These are phyloP conservation scores for Heliconius ismenius DNA, from an alignment of 2,888 invertebrate genomes.

Conservation along the genomic window DNA sequence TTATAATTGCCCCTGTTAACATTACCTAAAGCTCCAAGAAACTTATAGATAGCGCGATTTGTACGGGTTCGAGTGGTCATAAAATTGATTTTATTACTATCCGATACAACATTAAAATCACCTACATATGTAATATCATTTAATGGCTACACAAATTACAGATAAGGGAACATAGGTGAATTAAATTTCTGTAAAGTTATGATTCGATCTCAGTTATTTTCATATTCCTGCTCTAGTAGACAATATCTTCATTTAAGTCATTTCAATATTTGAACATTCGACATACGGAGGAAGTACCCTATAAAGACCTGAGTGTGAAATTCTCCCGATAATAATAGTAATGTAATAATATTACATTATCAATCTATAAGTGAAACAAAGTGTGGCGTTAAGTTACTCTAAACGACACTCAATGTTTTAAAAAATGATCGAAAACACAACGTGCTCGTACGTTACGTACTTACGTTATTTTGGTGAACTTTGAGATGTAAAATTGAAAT, in stretches of 20 bases:
- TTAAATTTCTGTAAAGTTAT: not conserved
- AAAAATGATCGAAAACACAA: too few relatives aligned
- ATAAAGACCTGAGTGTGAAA: too few relatives aligned
- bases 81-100: conserved; percentile 58
- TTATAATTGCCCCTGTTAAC: conserved; percentile 38
- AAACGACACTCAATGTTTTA: too few relatives aligned
- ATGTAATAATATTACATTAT: too few relatives aligned
- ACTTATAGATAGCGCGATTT: conserved; percentile 57
- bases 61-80: conserved; percentile 51
- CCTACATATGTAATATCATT: conserved; percentile 23
- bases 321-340: too few relatives aligned
- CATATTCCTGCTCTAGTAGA: not conserved
- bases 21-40: conserved; percentile 40
- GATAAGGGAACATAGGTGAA: conserved; percentile 8
- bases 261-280: too few relatives aligned
- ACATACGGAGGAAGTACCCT: too few relatives aligned
- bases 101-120: conserved; percentile 38
- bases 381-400: too few relatives aligned
- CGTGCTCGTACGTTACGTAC: too few relatives aligned
- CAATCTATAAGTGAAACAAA: too few relatives aligned
- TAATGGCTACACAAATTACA: conserved; percentile 14
- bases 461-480: too few relatives aligned
- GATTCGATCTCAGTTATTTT: not conserved
- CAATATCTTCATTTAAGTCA: not conserved
- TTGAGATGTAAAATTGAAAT: too few relatives aligned